These are phyloP conservation scores for Poeciliopsis paucimaculata DNA, from an alignment of 2,797 vertebrate genomes.

Conservation along the genomic window DNA sequence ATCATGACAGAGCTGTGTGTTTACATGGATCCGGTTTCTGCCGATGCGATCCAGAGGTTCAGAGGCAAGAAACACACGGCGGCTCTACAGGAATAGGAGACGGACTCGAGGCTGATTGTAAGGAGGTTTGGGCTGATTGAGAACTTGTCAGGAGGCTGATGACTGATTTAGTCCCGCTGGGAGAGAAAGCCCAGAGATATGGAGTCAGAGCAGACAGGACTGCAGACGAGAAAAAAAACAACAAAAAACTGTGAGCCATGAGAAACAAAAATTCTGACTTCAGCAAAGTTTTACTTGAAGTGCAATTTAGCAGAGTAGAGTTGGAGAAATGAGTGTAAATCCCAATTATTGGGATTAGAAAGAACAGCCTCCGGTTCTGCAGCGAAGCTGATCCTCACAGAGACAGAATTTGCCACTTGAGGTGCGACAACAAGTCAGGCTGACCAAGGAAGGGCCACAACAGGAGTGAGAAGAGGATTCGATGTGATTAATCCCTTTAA, in stretches of 20 bases:
- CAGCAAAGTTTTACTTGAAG: not conserved
- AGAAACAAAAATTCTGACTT: not conserved
- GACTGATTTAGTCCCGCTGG: not conserved
- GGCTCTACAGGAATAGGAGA: not conserved
- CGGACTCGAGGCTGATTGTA: not conserved
- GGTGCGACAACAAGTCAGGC: not conserved
- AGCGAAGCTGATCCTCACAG: not conserved
- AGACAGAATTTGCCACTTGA: conserved; percentile 5
- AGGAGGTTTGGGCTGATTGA: not conserved
- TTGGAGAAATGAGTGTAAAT: not conserved
- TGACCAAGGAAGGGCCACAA: not conserved
- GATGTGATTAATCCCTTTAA: not conserved
- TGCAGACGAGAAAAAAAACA: not conserved
- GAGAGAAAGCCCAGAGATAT: not conserved
- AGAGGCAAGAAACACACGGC: not conserved
- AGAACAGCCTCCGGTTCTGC: not conserved
- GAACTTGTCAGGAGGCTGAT: conserved; percentile 1
- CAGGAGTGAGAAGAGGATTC: not conserved
- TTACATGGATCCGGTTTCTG: conserved; percentile 19
- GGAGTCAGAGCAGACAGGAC: not conserved
- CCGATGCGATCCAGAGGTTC: not conserved
- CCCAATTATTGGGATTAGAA: not conserved
- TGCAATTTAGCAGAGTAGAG: not conserved
- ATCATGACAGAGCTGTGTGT: not conserved
- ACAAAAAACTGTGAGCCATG: not conserved